Percentiles rank a stretch among this genome's conserved stretches.
Evolutionary conservation across 2,113 vertebrate species (phyloP).

Genomic region (Oreochromis niloticus): DNA sequence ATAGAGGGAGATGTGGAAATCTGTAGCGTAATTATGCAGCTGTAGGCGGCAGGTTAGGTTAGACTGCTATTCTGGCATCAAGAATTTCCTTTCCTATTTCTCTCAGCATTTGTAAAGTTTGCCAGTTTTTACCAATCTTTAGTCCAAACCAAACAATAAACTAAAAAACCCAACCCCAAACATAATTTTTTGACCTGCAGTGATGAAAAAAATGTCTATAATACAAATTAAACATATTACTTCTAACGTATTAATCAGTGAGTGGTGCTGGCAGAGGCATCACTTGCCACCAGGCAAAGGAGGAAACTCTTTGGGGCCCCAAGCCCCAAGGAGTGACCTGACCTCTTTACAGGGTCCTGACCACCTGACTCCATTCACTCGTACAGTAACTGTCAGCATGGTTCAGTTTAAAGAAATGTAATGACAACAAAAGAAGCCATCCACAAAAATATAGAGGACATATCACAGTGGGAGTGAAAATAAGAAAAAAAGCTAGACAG

Average conservation of each 20-base stretch:
- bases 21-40: not conserved
- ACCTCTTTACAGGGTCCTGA: not conserved
- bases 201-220: not conserved
- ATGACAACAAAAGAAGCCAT: not conserved
- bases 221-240: not conserved
- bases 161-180: not conserved
- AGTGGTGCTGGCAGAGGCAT: not conserved
- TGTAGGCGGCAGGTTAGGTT: not conserved
- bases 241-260: not conserved
- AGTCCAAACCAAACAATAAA: not conserved
- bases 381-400: not conserved
- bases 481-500: not conserved
- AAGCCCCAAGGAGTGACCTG: not conserved
- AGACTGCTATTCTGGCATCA: not conserved
- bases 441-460: not conserved
- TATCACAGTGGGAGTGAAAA: not conserved
- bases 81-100: not conserved
- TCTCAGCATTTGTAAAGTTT: not conserved
- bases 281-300: not conserved
- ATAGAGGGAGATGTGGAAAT: not conserved
- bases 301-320: not conserved
- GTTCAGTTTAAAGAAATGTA: not conserved
- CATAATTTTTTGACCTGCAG: not conserved
- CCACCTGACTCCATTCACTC: not conserved
- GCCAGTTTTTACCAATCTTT: not conserved